A percentile compares a stretch with the other conserved stretches of the same genome.
phyloP scores from a whole-genome alignment of 2,797 vertebrate genomes.

The Argya squamiceps region DNA sequence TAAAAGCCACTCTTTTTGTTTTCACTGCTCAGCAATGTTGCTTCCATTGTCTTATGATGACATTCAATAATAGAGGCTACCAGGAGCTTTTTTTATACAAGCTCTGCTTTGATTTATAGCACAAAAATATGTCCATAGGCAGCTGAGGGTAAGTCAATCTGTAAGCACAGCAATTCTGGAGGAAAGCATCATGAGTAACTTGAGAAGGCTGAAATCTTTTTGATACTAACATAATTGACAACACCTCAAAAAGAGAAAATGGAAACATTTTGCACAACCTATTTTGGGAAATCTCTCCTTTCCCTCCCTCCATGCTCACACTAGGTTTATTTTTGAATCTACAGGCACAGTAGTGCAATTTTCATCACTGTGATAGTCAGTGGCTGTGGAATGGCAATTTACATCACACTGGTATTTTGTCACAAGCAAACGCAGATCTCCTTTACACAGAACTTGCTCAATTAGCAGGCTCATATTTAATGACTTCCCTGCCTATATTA shows the following conservation, averaged over 20 bases:
- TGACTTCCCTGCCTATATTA: neutral
- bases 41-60: neutral
- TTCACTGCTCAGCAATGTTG: neutral
- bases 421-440: neutral
- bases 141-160: neutral
- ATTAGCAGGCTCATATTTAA: neutral
- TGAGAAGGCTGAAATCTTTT: neutral
- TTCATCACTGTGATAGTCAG: constrained; percentile 14
- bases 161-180: neutral
- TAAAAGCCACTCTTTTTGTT: neutral
- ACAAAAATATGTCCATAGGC: neutral
- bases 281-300: constrained; percentile 22
- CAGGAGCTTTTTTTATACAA: neutral
- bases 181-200: neutral
- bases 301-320: neutral
- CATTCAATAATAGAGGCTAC: neutral
- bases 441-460: neutral
- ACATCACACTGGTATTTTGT: neutral
- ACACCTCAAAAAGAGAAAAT: constrained; percentile 30
- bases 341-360: constrained; percentile 18
- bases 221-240: neutral
- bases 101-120: neutral
- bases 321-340: constrained; percentile 50
- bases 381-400: constrained; percentile 7
- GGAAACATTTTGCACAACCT: constrained; percentile 34